Conservation (phyloP, 92 coral and sea anemone genomes). For the Desmophyllum pertusum region DNA sequence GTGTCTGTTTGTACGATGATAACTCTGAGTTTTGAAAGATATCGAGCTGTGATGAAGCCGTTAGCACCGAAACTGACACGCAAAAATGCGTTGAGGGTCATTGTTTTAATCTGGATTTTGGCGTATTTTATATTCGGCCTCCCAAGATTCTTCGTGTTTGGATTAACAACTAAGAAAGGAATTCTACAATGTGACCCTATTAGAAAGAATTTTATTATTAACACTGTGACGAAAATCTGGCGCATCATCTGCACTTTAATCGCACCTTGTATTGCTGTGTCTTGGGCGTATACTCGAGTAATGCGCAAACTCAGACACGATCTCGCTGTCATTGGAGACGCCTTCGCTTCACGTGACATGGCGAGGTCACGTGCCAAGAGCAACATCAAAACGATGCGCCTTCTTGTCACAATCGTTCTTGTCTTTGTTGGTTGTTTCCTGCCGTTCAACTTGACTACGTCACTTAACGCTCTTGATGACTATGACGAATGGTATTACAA, state of each 20-base stretch:
- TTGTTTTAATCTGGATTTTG: slow-evolving; percentile 12
- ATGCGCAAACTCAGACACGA: slow-evolving; percentile 23
- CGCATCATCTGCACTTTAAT: background rate
- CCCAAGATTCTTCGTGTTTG: slow-evolving; percentile 19
- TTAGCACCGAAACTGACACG: slow-evolving; percentile 6
- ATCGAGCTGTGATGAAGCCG: slow-evolving; percentile 12
- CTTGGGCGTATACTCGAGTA: slow-evolving; percentile 12
- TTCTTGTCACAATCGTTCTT: background rate
- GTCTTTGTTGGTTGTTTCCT: slow-evolving; percentile 8
- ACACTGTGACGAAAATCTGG: background rate
- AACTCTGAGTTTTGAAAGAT: slow-evolving; percentile 32
- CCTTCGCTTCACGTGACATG: background rate
- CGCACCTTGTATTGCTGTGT: slow-evolving; percentile 4
- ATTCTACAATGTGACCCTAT: slow-evolving; percentile 18
- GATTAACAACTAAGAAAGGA: slow-evolving; percentile 21
- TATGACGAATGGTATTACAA: too few species aligned
- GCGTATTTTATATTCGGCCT: slow-evolving; percentile 1
- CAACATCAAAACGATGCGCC: slow-evolving; percentile 25
- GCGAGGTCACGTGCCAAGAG: slow-evolving; percentile 7
- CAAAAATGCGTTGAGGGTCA: background rate
- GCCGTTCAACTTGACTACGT: slow-evolving; percentile 18
- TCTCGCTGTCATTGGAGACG: slow-evolving; percentile 8
- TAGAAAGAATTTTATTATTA: background rate
- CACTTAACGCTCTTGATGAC: too few species aligned
- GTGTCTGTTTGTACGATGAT: slow-evolving; percentile 37